These are phyloP conservation scores for Prionace glauca DNA, from an alignment of 2,797 vertebrate species.

Conservation along the genomic window DNA sequence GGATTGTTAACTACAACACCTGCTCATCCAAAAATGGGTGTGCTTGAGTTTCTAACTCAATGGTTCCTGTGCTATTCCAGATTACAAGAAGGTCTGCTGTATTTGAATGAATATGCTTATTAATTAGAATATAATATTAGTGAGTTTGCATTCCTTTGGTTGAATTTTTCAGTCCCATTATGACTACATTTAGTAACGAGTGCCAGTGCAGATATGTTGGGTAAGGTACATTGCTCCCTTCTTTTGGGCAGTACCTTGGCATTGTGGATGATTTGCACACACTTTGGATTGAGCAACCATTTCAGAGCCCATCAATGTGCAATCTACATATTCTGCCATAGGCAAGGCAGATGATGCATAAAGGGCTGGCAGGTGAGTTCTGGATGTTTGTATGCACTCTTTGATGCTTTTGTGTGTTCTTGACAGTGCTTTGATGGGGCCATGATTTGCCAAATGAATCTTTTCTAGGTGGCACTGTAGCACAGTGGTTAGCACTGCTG, in stretches of 20 bases:
- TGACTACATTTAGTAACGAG: background rate
- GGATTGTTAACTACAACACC: background rate
- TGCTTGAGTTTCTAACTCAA: background rate
- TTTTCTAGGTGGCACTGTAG: too few species aligned
- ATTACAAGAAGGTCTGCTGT: background rate
- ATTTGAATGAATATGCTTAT: background rate
- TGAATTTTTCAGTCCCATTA: background rate
- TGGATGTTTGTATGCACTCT: background rate
- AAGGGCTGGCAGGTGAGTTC: background rate
- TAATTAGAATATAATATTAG: background rate
- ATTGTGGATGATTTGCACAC: background rate
- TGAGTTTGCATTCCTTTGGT: background rate
- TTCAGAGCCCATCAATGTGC: too few species aligned
- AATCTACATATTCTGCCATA: too few species aligned
- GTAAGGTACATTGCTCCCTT: background rate
- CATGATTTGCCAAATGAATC: too few species aligned
- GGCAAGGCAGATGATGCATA: background rate
- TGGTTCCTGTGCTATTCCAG: background rate
- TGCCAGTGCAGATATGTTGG: background rate
- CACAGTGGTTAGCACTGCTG: too few species aligned
- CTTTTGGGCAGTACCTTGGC: background rate
- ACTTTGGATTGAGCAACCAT: background rate
- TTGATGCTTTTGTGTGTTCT: background rate
- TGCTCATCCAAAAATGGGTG: background rate
- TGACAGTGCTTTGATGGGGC: too few species aligned